Evolutionary conservation across 2,888 invertebrate genomes (phyloP).

Genomic region (Pseudeuparius sepicola): DNA sequence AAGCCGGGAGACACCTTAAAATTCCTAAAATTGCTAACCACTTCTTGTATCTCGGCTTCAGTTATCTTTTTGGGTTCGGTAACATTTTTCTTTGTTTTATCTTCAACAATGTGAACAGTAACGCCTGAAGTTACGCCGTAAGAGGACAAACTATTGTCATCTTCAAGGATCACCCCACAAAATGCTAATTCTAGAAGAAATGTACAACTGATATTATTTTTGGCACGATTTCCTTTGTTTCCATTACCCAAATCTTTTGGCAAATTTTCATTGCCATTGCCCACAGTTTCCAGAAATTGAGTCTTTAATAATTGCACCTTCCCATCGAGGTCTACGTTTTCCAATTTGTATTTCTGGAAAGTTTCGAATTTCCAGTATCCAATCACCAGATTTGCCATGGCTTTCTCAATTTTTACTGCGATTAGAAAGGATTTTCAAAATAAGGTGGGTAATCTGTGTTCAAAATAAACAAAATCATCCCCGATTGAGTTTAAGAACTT

Average conservation of each 20-base stretch:
- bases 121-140: conserved; percentile 52
- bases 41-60: conserved; percentile 50
- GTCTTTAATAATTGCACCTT: conserved; percentile 49
- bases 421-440: no score
- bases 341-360: conserved; percentile 46
- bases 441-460: no score
- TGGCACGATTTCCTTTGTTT: no score
- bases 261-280: no score
- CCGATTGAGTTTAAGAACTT: no score
- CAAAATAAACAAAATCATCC: no score
- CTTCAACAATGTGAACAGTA: conserved; percentile 47
- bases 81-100: conserved; percentile 34
- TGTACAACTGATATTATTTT: conserved; percentile 4
- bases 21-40: conserved; percentile 52
- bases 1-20: conserved; percentile 51
- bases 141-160: conserved; percentile 48
- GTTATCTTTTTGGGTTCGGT: conserved; percentile 40
- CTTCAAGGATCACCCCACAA: conserved; percentile 60
- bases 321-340: conserved; percentile 50
- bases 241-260: no score
- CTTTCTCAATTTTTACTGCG: no score
- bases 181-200: conserved; percentile 51
- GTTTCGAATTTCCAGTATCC: conserved; percentile 42
- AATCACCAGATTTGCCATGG: no score
- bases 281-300: conserved; percentile 14